These are phyloP conservation scores for Coenonympha glycerion DNA, from an alignment of 2,888 invertebrate genomes.

Conservation along the genomic window DNA sequence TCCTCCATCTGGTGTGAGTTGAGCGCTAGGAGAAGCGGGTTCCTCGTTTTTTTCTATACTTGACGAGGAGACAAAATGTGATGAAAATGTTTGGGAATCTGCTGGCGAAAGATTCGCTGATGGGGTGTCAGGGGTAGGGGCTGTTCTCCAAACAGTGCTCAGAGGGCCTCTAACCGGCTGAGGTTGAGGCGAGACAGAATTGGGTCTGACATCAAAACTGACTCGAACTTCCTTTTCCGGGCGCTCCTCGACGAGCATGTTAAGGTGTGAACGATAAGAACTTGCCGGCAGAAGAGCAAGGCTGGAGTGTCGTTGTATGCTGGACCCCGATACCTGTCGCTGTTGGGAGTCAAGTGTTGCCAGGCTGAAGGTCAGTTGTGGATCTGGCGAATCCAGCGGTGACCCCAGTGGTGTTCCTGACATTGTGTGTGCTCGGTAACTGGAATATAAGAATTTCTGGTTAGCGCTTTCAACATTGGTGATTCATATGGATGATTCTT, in stretches of 20 bases:
- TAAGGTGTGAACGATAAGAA: constrained; percentile 68
- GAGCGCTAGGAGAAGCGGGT: constrained; percentile 74
- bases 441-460: constrained; percentile 52
- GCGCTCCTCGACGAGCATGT: constrained; percentile 68
- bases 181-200: constrained; percentile 52
- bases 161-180: constrained; percentile 63
- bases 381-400: constrained; percentile 89
- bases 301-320: constrained; percentile 67
- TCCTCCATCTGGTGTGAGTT: constrained; percentile 75
- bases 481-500: too few species aligned
- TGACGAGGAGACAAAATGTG: constrained; percentile 76
- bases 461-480: too few species aligned
- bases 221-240: constrained; percentile 68
- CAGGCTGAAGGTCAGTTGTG: constrained; percentile 79
- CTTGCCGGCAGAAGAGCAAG: constrained; percentile 67
- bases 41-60: constrained; percentile 67
- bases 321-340: constrained; percentile 79
- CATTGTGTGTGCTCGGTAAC: constrained; percentile 88
- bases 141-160: constrained; percentile 65
- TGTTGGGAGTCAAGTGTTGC: constrained; percentile 77
- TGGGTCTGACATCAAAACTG: constrained; percentile 62
- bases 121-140: constrained; percentile 80
- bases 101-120: constrained; percentile 79
- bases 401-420: constrained; percentile 86
- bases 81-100: constrained; percentile 78